Evolutionary conservation across 2,797 vertebrate species (phyloP).

Genomic region (Amphiprion clarkii): DNA sequence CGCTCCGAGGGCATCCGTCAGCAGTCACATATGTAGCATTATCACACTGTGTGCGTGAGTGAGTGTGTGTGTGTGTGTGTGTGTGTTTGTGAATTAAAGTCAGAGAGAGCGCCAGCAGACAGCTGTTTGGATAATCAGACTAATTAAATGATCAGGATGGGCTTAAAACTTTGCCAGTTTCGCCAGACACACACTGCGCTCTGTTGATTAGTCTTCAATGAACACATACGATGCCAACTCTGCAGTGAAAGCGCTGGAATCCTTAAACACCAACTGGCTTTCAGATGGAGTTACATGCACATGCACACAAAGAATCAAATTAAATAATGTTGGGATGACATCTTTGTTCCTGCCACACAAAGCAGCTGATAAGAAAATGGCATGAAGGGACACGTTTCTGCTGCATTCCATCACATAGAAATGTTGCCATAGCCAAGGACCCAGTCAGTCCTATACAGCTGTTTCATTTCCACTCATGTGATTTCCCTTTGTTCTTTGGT

Average conservation of each 20-base stretch:
- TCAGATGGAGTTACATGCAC: slow-evolving; percentile 33
- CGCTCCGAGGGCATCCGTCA: slow-evolving; percentile 42
- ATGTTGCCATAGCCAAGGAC: too few relatives aligned
- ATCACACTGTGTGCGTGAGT: slow-evolving; percentile 4
- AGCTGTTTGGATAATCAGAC: slow-evolving; percentile 82
- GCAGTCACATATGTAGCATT: slow-evolving; percentile 53
- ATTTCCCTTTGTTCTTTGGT: too few relatives aligned
- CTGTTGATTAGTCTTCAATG: slow-evolving; percentile 68
- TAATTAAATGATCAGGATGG: slow-evolving; percentile 79
- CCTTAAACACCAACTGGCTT: slow-evolving; percentile 52
- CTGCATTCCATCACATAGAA: too few relatives aligned
- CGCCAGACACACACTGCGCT: slow-evolving; percentile 59
- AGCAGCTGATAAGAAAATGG: too few relatives aligned
- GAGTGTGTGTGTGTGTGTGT: slow-evolving; percentile 33
- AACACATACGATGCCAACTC: slow-evolving; percentile 48
- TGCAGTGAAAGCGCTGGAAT: slow-evolving; percentile 51
- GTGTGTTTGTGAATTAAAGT: slow-evolving; percentile 42
- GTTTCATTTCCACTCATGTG: too few relatives aligned
- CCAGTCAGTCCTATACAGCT: too few relatives aligned
- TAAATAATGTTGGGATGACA: not conserved
- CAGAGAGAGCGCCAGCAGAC: slow-evolving; percentile 63
- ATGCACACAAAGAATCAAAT: slow-evolving; percentile 6
- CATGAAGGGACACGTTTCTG: too few relatives aligned
- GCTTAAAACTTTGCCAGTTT: slow-evolving; percentile 67
- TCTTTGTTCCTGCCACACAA: too few relatives aligned